phyloP scores from a whole-genome alignment of 2,888 invertebrate species.

The Megaustenia siamemsis region DNA sequence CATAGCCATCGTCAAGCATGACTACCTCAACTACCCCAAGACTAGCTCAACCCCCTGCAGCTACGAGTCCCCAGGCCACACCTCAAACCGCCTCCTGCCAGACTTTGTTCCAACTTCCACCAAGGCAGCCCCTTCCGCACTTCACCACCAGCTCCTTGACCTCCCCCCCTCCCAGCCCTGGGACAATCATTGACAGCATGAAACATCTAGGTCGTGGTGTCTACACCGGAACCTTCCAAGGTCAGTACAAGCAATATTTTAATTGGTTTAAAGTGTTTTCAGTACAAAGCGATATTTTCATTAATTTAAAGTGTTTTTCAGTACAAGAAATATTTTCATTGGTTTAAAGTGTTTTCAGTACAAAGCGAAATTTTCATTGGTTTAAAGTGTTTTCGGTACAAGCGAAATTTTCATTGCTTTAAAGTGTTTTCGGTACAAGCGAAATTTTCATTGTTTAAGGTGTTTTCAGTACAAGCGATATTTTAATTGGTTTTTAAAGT shows the following conservation, averaged over 20 bases:
- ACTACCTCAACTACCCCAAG: background rate
- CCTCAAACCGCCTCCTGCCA: background rate
- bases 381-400: too few species aligned
- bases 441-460: too few species aligned
- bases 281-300: too few species aligned
- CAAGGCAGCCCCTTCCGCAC: conserved; percentile 7
- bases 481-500: too few species aligned
- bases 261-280: background rate
- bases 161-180: conserved; percentile 76
- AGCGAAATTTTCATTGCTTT: too few species aligned
- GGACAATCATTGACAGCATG: conserved; percentile 94
- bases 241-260: conserved; percentile 62
- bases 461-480: too few species aligned
- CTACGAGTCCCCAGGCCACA: background rate
- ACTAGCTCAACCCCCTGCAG: background rate
- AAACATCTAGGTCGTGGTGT: conserved; percentile 96
- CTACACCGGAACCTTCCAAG: conserved; percentile 96
- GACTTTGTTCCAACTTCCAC: conserved; percentile 1
- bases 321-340: too few species aligned
- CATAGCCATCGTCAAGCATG: background rate
- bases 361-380: too few species aligned
- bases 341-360: too few species aligned
- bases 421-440: too few species aligned
- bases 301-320: too few species aligned
- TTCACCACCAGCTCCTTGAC: conserved; percentile 50